Percentiles rank a stretch among this genome's conserved stretches.
Conservation (phyloP, 2,797 vertebrate species). For the Pangasius larnaudii region DNA sequence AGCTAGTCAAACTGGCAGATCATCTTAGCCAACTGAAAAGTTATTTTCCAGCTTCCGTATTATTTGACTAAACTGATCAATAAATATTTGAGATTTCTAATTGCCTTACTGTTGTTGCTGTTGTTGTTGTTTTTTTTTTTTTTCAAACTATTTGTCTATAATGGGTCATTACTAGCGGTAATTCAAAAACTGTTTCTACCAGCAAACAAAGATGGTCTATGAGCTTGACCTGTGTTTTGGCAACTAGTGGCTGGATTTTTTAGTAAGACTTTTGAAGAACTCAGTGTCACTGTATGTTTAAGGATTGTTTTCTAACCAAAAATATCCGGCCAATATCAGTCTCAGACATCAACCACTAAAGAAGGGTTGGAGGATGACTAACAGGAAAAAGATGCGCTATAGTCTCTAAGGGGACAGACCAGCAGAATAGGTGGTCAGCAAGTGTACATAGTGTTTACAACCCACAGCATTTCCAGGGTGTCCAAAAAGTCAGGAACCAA, state of each 20-base stretch:
- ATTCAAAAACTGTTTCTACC: background rate
- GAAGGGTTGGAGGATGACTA: background rate
- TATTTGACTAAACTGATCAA: background rate
- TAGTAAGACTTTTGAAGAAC: background rate
- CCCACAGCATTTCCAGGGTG: background rate
- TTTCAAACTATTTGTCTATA: background rate
- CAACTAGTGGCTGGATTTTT: background rate
- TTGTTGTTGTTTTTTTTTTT: too few relatives aligned
- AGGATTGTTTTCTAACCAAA: background rate
- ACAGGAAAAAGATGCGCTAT: background rate
- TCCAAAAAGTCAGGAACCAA: background rate
- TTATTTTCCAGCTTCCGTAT: background rate
- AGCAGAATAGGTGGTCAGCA: background rate
- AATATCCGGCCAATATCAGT: background rate
- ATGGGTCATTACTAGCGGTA: too few relatives aligned
- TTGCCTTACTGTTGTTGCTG: background rate
- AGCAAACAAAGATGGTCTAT: background rate
- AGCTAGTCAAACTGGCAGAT: background rate
- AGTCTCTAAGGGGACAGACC: background rate
- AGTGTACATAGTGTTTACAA: background rate
- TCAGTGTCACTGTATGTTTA: background rate
- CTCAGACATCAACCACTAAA: background rate
- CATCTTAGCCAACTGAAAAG: background rate
- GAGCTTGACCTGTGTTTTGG: background rate
- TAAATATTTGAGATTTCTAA: background rate